A percentile compares a stretch with the other conserved stretches of the same genome.
These are phyloP conservation scores for Hemistola chrysoprasaria DNA, from an alignment of 2,888 invertebrate species.

Conservation along the genomic window DNA sequence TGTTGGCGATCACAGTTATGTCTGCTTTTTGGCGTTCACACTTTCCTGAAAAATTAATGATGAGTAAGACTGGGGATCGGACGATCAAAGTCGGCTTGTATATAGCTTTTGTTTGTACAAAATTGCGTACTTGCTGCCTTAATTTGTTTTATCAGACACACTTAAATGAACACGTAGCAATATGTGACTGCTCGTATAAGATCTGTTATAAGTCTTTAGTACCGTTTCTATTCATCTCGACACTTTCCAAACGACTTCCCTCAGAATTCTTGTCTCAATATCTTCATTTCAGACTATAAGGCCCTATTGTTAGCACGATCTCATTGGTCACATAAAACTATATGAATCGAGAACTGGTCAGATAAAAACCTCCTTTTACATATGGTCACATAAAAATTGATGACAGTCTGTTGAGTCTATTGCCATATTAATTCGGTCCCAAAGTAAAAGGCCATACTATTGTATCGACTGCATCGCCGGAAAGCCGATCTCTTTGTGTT, in stretches of 20 bases:
- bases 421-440: too few relatives aligned
- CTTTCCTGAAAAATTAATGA: slow-evolving; percentile 7
- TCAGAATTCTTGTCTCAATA: neutral
- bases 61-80: neutral
- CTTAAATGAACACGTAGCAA: too few relatives aligned
- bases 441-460: too few relatives aligned
- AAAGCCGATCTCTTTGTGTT: too few relatives aligned
- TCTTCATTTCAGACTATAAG: slow-evolving; percentile 1
- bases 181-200: too few relatives aligned
- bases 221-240: too few relatives aligned
- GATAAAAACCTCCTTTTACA: neutral
- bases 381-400: neutral
- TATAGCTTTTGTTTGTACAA: slow-evolving; percentile 11
- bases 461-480: too few relatives aligned
- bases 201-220: too few relatives aligned
- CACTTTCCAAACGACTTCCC: slow-evolving; percentile 6
- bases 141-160: too few relatives aligned
- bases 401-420: too few relatives aligned
- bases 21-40: slow-evolving; percentile 9
- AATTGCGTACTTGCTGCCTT: slow-evolving; percentile 16
- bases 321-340: slow-evolving; percentile 14
- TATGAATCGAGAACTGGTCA: slow-evolving; percentile 1
- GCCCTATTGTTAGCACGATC: slow-evolving; percentile 5
- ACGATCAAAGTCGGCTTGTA: too few relatives aligned
- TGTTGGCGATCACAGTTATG: slow-evolving; percentile 66